Evolutionary conservation across 2,797 vertebrate species (phyloP), one percentile per base, ranked within the genome.

Genomic region (Xiphophorus birchmanni): DNA sequence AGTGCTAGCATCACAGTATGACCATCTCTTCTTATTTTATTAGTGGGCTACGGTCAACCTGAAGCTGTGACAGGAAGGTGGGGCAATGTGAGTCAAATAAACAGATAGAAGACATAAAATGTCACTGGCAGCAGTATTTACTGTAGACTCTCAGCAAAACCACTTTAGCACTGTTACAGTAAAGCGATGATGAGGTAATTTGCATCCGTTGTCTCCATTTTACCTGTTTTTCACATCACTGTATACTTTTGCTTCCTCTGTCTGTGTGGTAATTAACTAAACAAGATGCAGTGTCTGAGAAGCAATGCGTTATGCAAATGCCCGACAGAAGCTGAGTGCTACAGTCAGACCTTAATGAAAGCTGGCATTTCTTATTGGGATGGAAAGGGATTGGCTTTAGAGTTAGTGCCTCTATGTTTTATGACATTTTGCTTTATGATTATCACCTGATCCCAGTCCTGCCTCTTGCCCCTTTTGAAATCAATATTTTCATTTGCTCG

Each of bases 21-120:
- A 92, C 92, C 86, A 86, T 93, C 90, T 91, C 88, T 93, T 91
- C 92, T 92, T 93, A 93, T 92, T 94, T 94, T 93, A 95, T 94
- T 91, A 89, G 91, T 82, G 81, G 88, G 83, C 84, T 87, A 87
- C 78, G 80, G 92, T 91, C 93, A 94, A 91, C 93, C 93, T 90
- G 84, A 85, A 78, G 80, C 87, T 84, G 83, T 92, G 88, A 92
- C 88, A 89, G 84, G 84, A 82, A 87, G 93, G 91, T 86, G 91
- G 89, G 79, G 81, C 78, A 35, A 63, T 23, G 12, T 17, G 11
- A 84, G 74, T 82, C 52, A 56, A 67, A 85, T 81, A 81, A 89
- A 87, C 86, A 90, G 84, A 88, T 80, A 79, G 77, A 86, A 76
- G 82, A 84, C 58, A 79, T 42, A 60, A 75, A 76, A 73, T 26